These are phyloP conservation scores for Prosapia bicincta DNA, from an alignment of 2,888 invertebrate species.

Conservation along the genomic window DNA sequence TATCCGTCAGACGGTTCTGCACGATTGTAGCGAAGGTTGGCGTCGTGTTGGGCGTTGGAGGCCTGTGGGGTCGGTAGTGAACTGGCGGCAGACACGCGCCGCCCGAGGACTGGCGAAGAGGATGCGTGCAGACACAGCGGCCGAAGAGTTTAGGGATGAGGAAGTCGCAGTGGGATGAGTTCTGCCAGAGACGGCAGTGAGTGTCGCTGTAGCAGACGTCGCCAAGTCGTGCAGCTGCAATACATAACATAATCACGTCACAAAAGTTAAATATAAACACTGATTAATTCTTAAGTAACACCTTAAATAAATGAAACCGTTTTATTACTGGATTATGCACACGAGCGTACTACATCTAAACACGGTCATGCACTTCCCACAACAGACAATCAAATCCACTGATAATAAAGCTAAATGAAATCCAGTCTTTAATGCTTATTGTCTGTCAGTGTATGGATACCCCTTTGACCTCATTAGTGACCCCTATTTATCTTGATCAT, in stretches of 20 bases:
- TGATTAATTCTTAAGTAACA: too few species aligned
- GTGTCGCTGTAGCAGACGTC: conserved; percentile 87
- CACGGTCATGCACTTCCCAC: too few species aligned
- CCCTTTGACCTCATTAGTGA: too few species aligned
- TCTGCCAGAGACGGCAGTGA: conserved; percentile 81
- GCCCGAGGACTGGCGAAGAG: conserved; percentile 55
- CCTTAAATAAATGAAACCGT: too few species aligned
- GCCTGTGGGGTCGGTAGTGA: conserved; percentile 18
- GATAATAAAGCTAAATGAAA: too few species aligned
- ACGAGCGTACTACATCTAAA: too few species aligned
- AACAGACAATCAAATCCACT: too few species aligned
- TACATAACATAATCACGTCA: conserved; percentile 30
- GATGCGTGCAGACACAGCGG: conserved; percentile 75
- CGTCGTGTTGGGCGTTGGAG: conserved; percentile 30
- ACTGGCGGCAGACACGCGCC: conserved; percentile 49
- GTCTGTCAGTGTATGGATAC: too few species aligned
- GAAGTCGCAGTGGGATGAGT: conserved; percentile 82
- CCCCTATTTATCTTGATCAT: too few species aligned
- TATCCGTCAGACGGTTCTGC: conserved; percentile 1
- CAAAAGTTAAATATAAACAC: too few species aligned
- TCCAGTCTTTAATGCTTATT: too few species aligned
- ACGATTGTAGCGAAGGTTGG: conserved; percentile 19
- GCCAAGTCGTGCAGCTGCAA: conserved; percentile 79
- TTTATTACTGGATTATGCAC: too few species aligned
- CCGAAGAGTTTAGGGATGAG: conserved; percentile 87